Base-by-base conservation (phyloP, 2,888 invertebrate genomes). In the Phyllotreta cruciferae region DNA sequence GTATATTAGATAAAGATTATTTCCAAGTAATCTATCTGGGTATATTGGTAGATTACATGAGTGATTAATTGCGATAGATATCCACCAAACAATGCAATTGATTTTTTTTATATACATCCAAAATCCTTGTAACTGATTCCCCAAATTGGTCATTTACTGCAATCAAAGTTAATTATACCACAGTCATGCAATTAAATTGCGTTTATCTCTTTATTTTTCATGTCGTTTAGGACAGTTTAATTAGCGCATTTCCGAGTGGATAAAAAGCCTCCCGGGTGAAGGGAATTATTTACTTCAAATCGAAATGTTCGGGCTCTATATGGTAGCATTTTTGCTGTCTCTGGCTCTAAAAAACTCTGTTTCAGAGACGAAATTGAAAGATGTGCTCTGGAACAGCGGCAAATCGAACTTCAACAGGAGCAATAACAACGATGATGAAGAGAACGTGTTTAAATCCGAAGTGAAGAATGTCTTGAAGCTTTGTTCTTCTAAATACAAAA, bases 351-450 rank as follows among this genome's bases (percentile, higher is more conserved):
- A 52, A 11, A 5, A 11, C 35, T 52, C 9, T 52, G 34, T 49
- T n/a, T 49, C 42, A 10, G 44, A 63, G 8, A 62, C 62, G 34
- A 71, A 70, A 42, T 38, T 75, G 9, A 71, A 68, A 54, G 73
- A 73, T 56, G 70, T 64, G 6, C 10, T 74, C 8, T 71, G 63
- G 56, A 73, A 71, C 42, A 66, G 64, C 38, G 63, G 70, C 35
- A 68, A 24, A 45, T 58, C 57, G 13, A 13, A 37, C 35, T 44
- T 58, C 39, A 50, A 41, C 42, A 52, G 50, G 10, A 52, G 37
- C 3, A 58, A 7, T 42, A 49, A 56, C 37, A 34, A 60, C 34
- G 56, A 63, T 24, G 36, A 34, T 39, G 58, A 62, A 0, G 64
- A 65, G 38, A 55, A 65, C 36, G 54, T 44, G 11, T 38, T 62